Conservation (phyloP, 1,140 invertebrate species). For the Phortica variegata region DNA sequence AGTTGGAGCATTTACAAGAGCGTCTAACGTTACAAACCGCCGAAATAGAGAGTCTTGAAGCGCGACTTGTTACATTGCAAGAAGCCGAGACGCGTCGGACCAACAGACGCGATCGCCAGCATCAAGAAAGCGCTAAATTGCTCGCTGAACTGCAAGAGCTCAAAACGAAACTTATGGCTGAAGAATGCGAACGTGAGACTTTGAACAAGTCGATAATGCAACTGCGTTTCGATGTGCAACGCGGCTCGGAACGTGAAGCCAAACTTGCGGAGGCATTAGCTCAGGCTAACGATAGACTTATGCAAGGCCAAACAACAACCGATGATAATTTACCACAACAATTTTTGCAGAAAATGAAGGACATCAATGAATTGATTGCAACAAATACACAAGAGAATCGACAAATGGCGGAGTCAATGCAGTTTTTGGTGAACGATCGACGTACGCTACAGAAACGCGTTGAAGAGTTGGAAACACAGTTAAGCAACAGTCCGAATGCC, state of each 20-base stretch:
- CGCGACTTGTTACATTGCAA: constrained; percentile 40
- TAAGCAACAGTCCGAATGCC: constrained; percentile 27
- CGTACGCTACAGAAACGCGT: constrained; percentile 55
- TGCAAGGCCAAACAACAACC: constrained; percentile 26
- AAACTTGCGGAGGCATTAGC: constrained; percentile 45
- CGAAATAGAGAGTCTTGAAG: constrained; percentile 50
- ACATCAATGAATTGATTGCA: constrained; percentile 59
- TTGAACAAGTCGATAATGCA: constrained; percentile 36
- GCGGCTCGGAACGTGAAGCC: constrained; percentile 40
- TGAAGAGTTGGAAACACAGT: constrained; percentile 46
- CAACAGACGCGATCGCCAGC: constrained; percentile 39
- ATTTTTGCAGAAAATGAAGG: constrained; percentile 60
- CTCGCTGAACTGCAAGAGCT: constrained; percentile 48
- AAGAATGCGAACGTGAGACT: constrained; percentile 30
- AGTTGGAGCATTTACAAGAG: constrained; percentile 51
- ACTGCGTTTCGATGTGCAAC: constrained; percentile 44
- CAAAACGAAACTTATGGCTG: constrained; percentile 24
- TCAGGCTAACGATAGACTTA: constrained; percentile 39
- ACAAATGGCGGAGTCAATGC: constrained; percentile 59
- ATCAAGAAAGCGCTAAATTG: constrained; percentile 39
- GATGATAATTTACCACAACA: constrained; percentile 56
- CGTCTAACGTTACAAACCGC: constrained; percentile 41
- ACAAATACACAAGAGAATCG: constrained; percentile 61
- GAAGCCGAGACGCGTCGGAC: constrained; percentile 44
- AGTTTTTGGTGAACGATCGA: constrained; percentile 58